Evolutionary conservation across 1,140 invertebrate genomes (phyloP).

Genomic region (Microplitis demolitor): DNA sequence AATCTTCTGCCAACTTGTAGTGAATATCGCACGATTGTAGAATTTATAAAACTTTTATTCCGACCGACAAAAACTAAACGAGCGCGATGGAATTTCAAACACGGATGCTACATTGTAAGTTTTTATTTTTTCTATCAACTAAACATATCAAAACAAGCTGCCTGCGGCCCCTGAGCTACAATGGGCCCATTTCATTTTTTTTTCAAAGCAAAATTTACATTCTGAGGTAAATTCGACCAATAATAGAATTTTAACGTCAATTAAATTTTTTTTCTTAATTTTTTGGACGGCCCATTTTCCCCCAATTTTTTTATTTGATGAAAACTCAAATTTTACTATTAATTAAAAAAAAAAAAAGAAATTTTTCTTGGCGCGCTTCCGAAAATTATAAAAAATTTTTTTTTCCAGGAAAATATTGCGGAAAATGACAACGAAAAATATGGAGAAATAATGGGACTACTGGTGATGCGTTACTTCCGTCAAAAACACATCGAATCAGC

Average conservation of each 20-base stretch:
- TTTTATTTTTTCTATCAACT: not conserved
- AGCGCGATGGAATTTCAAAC: constrained; percentile 50
- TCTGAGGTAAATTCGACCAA: no score
- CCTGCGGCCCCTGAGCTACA: no score
- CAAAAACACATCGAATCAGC: constrained; percentile 48
- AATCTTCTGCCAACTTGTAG: constrained; percentile 63
- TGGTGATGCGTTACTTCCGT: constrained; percentile 64
- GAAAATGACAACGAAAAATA: constrained; percentile 47
- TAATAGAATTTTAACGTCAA: no score
- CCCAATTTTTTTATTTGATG: no score
- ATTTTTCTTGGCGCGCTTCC: no score
- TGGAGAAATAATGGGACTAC: constrained; percentile 59
- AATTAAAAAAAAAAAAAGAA: no score
- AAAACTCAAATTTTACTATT: no score
- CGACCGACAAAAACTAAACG: constrained; percentile 38
- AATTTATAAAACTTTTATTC: constrained; percentile 53
- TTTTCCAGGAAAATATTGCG: constrained; percentile 34
- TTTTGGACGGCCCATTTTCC: no score
- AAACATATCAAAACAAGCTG: not conserved
- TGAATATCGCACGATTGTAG: constrained; percentile 53
- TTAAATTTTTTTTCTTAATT: no score
- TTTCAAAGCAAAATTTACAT: no score
- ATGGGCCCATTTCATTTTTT: no score
- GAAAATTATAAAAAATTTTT: not conserved
- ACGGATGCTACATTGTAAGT: constrained; percentile 59